A percentile compares a stretch with the other conserved stretches of the same genome.
phyloP scores from a whole-genome alignment of 2,797 vertebrate species.

The Hyperoplus lanceolatus region DNA sequence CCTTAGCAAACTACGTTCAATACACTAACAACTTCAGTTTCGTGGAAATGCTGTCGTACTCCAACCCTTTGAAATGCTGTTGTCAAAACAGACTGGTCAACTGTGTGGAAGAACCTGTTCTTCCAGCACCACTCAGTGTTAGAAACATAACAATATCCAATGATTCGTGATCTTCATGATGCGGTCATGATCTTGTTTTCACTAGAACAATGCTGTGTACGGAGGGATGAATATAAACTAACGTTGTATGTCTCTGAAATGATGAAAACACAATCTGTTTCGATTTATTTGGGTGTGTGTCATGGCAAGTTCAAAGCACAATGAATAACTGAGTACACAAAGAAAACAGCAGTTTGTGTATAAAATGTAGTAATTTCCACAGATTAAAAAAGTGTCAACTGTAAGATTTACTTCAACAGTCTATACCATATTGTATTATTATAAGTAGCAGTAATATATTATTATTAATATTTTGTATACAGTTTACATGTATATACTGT shows the following conservation, averaged over 20 bases:
- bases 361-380: not conserved
- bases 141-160: constrained; percentile 51
- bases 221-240: constrained; percentile 27
- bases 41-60: constrained; percentile 36
- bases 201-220: constrained; percentile 21
- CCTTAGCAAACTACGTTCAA: constrained; percentile 32
- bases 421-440: not conserved
- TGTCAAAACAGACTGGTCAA: constrained; percentile 67
- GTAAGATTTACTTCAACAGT: not conserved
- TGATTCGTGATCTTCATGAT: constrained; percentile 45
- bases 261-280: constrained; percentile 15
- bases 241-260: constrained; percentile 4
- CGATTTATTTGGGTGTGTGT: not conserved
- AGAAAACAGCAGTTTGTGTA: not conserved
- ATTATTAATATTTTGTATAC: not conserved
- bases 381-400: constrained; percentile 1
- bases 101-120: constrained; percentile 44
- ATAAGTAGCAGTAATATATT: not conserved
- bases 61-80: constrained; percentile 51
- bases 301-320: not conserved
- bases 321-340: not conserved
- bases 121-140: constrained; percentile 33
- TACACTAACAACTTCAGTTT: constrained; percentile 48
- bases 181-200: constrained; percentile 42
- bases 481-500: no score